Percentiles rank a stretch among this genome's conserved stretches.
phyloP scores from a whole-genome alignment of 2,113 vertebrate genomes.

The Lucifuga dentata region DNA sequence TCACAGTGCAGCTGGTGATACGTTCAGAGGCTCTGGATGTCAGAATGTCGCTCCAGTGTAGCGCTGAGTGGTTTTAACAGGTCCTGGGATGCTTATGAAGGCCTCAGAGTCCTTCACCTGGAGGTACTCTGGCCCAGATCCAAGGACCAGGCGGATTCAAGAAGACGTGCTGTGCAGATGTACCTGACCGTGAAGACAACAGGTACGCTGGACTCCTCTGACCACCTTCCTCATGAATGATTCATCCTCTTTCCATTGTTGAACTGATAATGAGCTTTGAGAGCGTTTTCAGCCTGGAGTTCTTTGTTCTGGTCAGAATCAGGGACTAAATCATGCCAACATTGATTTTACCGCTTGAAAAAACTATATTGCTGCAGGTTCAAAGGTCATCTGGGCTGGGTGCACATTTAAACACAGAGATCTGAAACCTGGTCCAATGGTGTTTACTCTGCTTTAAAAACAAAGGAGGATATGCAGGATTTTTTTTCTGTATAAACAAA shows the following conservation, averaged over 20 bases:
- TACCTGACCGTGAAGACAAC: conserved; percentile 39
- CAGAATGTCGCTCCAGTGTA: conserved; percentile 47
- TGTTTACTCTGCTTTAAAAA: no score
- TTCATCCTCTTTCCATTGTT: conserved; percentile 29
- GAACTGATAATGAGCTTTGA: conserved; percentile 1
- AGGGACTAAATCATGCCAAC: no score
- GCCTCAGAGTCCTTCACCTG: conserved; percentile 60
- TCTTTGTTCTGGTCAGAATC: no score
- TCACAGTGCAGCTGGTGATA: conserved; percentile 69
- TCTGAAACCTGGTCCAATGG: no score
- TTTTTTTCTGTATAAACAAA: no score
- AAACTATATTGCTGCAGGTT: no score
- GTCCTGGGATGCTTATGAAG: conserved; percentile 61
- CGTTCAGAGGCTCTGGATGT: conserved; percentile 57
- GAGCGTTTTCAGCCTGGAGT: no score
- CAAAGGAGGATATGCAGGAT: no score
- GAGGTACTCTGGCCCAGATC: conserved; percentile 53
- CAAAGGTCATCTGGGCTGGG: no score
- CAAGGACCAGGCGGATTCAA: conserved; percentile 7
- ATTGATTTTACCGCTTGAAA: no score
- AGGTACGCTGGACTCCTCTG: conserved; percentile 30
- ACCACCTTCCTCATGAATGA: conserved; percentile 44
- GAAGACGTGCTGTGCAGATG: conserved; percentile 66
- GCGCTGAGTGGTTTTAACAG: conserved; percentile 66
- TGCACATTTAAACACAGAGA: no score